A percentile compares a stretch with the other conserved stretches of the same genome.
Conservation (phyloP, 2,797 vertebrate genomes). For the Anguilla obscura region DNA sequence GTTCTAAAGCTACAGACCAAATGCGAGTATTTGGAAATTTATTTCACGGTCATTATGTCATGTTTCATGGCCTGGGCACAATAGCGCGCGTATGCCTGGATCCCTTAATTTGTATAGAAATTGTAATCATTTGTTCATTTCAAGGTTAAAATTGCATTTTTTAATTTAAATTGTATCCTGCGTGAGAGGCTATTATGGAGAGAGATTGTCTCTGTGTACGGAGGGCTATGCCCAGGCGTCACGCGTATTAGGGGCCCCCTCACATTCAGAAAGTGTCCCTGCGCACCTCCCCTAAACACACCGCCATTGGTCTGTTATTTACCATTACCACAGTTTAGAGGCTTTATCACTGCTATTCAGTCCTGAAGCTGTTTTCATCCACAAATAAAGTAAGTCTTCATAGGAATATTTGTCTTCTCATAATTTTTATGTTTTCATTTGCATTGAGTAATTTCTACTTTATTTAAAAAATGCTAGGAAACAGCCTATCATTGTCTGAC, state of each 20-base stretch:
- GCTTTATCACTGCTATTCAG: conserved; percentile 87
- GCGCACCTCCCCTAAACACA: conserved; percentile 85
- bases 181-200: conserved; percentile 98
- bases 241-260: conserved; percentile 92
- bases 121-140: conserved; percentile 99
- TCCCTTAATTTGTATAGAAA: conserved; percentile 99
- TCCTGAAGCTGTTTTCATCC: conserved; percentile 72
- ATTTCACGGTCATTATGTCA: conserved; percentile 99
- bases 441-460: no score
- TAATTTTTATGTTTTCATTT: background rate
- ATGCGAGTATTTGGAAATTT: conserved; percentile 99
- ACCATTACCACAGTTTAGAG: conserved; percentile 63
- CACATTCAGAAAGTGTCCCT: conserved; percentile 92
- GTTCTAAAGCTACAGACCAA: conserved; percentile 94
- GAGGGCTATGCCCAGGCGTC: conserved; percentile 87
- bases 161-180: conserved; percentile 99
- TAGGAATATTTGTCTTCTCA: conserved; percentile 66
- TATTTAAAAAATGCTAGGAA: no score
- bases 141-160: conserved; percentile 99
- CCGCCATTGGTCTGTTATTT: conserved; percentile 69
- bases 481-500: no score
- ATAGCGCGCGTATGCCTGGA: conserved; percentile 98
- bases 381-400: conserved; percentile 70
- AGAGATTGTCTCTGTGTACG: conserved; percentile 99
- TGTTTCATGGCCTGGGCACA: conserved; percentile 98